Evolutionary conservation across 2,113 vertebrate genomes (phyloP).

Genomic region (Zosterops pallidus): DNA sequence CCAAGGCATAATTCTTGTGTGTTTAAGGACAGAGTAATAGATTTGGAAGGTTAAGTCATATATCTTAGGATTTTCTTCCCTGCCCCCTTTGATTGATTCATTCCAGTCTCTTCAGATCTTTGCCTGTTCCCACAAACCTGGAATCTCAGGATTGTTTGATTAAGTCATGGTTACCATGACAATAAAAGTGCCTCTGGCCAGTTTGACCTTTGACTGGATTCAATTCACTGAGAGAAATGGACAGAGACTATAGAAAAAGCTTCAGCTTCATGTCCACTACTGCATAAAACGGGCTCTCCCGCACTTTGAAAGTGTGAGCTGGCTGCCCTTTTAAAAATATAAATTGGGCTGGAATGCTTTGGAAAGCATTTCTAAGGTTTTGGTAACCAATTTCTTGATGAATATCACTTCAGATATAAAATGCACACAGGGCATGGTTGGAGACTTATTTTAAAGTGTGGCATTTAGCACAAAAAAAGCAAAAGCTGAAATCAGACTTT

Average conservation of each 20-base stretch:
- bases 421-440: neutral
- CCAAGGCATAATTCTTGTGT: conserved; percentile 64
- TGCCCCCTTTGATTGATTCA: conserved; percentile 72
- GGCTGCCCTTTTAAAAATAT: neutral
- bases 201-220: conserved; percentile 86
- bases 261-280: conserved; percentile 28
- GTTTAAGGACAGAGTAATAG: conserved; percentile 73
- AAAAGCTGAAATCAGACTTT: neutral
- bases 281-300: neutral
- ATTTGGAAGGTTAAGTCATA: conserved; percentile 75
- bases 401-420: neutral
- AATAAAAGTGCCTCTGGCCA: conserved; percentile 85
- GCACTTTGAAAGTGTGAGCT: neutral
- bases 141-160: conserved; percentile 89
- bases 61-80: conserved; percentile 71
- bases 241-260: conserved; percentile 66
- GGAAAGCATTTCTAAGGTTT: neutral
- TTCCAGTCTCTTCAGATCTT: conserved; percentile 73
- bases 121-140: conserved; percentile 76
- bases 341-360: conserved; percentile 1
- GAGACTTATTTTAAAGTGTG: neutral
- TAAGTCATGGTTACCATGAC: conserved; percentile 83
- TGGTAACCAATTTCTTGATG: neutral
- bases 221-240: conserved; percentile 83
- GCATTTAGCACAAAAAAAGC: neutral